Conservation (phyloP, 2,888 invertebrate genomes). For the Cheiracanthium punctorium region DNA sequence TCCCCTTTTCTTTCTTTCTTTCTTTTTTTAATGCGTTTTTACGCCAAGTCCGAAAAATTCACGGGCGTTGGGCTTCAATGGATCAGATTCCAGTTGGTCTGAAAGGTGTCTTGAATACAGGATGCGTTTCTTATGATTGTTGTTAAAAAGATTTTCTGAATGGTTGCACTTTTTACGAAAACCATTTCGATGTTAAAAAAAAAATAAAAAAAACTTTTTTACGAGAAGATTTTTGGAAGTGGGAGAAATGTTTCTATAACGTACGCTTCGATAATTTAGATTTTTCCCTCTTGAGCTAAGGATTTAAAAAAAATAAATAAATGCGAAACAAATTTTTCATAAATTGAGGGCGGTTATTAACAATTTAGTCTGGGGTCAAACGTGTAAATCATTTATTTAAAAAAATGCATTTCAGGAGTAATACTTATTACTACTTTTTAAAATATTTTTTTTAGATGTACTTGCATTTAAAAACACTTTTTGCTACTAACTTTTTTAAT, state of each 20-base stretch:
- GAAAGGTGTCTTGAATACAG: slow-evolving; percentile 62
- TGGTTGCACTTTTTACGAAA: slow-evolving; percentile 30
- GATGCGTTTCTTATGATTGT: slow-evolving; percentile 35
- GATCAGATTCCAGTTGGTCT: slow-evolving; percentile 46
- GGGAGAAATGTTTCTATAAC: background rate
- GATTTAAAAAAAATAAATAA: too few relatives aligned
- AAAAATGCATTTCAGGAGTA: too few relatives aligned
- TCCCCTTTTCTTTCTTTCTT: too few relatives aligned
- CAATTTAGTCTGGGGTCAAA: too few relatives aligned
- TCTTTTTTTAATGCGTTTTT: slow-evolving; percentile 63
- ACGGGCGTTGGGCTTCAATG: slow-evolving; percentile 63
- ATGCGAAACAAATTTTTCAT: too few relatives aligned
- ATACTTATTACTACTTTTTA: too few relatives aligned
- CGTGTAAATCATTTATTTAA: too few relatives aligned
- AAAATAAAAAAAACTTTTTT: slow-evolving; percentile 4
- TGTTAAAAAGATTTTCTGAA: slow-evolving; percentile 63
- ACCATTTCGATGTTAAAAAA: background rate
- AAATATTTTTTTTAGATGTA: too few relatives aligned
- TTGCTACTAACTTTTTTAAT: too few relatives aligned
- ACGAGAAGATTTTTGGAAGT: background rate
- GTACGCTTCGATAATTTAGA: background rate
- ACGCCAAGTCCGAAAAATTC: slow-evolving; percentile 62
- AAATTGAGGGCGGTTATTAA: too few relatives aligned
- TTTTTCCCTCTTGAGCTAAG: too few relatives aligned
- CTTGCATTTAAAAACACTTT: too few relatives aligned